Evolutionary conservation across 1,140 invertebrate genomes (phyloP).

Genomic region (Drosophila yakuba): DNA sequence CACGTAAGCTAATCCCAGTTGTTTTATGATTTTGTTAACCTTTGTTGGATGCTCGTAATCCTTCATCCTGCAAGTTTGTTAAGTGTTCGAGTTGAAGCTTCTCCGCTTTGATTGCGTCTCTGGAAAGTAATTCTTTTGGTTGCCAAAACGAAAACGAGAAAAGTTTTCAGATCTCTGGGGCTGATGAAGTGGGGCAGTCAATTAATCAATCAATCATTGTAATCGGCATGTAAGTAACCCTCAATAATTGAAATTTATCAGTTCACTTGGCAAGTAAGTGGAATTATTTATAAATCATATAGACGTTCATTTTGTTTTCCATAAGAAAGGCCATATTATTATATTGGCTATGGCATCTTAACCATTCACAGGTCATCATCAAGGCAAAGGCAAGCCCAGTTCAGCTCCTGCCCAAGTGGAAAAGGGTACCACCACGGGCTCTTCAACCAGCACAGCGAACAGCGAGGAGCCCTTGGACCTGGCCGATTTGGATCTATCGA

Average conservation of each 20-base stretch:
- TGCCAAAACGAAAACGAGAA: constrained; percentile 61
- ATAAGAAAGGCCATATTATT: background rate
- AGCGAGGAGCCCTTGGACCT: constrained; percentile 86
- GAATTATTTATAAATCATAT: constrained; percentile 1
- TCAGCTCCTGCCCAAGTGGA: constrained; percentile 55
- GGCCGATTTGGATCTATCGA: constrained; percentile 88
- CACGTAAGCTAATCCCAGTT: constrained; percentile 57
- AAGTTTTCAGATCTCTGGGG: constrained; percentile 59
- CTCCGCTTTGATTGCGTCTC: constrained; percentile 10
- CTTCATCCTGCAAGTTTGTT: constrained; percentile 51
- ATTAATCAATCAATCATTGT: background rate
- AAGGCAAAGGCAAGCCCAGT: constrained; percentile 35
- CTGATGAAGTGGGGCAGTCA: constrained; percentile 3
- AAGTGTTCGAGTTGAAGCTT: constrained; percentile 34
- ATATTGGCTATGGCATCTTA: background rate
- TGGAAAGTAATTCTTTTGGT: constrained; percentile 67
- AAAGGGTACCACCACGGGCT: constrained; percentile 1
- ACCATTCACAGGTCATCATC: constrained; percentile 55
- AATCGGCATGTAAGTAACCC: constrained; percentile 32
- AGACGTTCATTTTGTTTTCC: background rate
- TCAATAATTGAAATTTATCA: background rate
- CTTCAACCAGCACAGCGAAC: background rate
- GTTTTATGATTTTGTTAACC: constrained; percentile 37
- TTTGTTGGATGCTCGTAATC: constrained; percentile 41
- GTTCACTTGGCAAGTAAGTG: constrained; percentile 49